Evolutionary conservation across 2,888 invertebrate genomes (phyloP).

Genomic region (Nemotelus pantherinus): DNA sequence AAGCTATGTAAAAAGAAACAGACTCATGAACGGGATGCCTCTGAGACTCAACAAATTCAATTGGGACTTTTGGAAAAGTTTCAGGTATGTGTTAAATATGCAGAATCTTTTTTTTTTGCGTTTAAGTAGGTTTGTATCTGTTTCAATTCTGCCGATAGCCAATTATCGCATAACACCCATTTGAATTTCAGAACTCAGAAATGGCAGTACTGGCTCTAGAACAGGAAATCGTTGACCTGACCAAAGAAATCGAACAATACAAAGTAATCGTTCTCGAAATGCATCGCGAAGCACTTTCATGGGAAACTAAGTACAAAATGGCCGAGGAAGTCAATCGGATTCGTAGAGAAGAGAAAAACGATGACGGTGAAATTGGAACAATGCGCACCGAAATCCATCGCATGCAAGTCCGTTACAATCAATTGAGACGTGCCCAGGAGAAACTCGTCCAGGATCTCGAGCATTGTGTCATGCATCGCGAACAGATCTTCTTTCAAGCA

Average conservation of each 20-base stretch:
- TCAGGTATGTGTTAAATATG: slow-evolving; percentile 60
- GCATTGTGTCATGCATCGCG: slow-evolving; percentile 72
- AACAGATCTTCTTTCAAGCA: slow-evolving; percentile 70
- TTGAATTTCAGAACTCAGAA: slow-evolving; percentile 71
- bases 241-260: slow-evolving; percentile 71
- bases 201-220: slow-evolving; percentile 73
- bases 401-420: slow-evolving; percentile 74
- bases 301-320: slow-evolving; percentile 82
- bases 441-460: slow-evolving; percentile 71
- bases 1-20: slow-evolving; percentile 69
- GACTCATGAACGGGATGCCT: slow-evolving; percentile 67
- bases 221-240: slow-evolving; percentile 73
- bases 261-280: slow-evolving; percentile 70
- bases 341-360: slow-evolving; percentile 72
- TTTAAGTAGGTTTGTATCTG: neutral
- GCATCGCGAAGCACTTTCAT: slow-evolving; percentile 76
- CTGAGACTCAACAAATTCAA: slow-evolving; percentile 68
- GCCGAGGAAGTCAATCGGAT: slow-evolving; percentile 77
- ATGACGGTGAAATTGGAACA: slow-evolving; percentile 76
- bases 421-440: slow-evolving; percentile 62
- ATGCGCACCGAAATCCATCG: slow-evolving; percentile 86
- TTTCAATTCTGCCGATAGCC: neutral
- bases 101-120: neutral
- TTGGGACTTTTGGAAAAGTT: slow-evolving; percentile 67
- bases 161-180: slow-evolving; percentile 11